Base-by-base conservation (phyloP, 1,140 invertebrate genomes). In the Drosophila ambigua region DNA sequence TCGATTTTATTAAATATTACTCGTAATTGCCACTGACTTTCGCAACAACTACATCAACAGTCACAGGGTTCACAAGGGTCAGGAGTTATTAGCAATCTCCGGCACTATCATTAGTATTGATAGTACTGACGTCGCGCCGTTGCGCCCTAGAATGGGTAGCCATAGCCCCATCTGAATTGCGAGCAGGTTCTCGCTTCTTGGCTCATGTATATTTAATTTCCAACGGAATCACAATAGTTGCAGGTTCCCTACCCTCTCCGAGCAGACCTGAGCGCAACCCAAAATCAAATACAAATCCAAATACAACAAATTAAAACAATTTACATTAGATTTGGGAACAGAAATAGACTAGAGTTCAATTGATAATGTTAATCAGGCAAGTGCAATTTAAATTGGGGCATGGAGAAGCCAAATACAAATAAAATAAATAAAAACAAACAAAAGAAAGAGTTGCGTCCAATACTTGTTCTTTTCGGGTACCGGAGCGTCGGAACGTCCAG, bases 181-280 rank as follows among this genome's bases (percentile, higher is more conserved):
- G 58, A 60, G 61, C 58, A 44, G 23, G 44, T 35, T 53, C 26
- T 20, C 35, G n/a, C 20, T 50, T 53, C 24, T 23, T 2, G 39
- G 43, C 74, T 77, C 71, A 77, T 77, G 71, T 74, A 69, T 77
- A 62, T 60, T 77, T 48, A 23, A 74, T 77, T 48, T 39, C n/a
- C 11, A 39, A 13, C 35, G 35, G 8, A 39, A 39, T 13, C 35
- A 39, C 35, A 39, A 39, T 50, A 72, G 63, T 66, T 67, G 53
- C 61, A 23, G 8, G 31, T 57, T 51, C 55, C 54, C 50, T 60
- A 13, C 35, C 35, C 35, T 72, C 26, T 16, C n/a, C 44, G 46
- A 35, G 50, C 2, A 31, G 63, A 13, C 35, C 4, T 13, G 49
- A 35, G 35, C 28, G 39, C 35, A 72, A 72, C 55, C 31, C 43